These are phyloP conservation scores for Thymallus thymallus DNA, from an alignment of 2,113 vertebrate genomes.

Conservation along the genomic window DNA sequence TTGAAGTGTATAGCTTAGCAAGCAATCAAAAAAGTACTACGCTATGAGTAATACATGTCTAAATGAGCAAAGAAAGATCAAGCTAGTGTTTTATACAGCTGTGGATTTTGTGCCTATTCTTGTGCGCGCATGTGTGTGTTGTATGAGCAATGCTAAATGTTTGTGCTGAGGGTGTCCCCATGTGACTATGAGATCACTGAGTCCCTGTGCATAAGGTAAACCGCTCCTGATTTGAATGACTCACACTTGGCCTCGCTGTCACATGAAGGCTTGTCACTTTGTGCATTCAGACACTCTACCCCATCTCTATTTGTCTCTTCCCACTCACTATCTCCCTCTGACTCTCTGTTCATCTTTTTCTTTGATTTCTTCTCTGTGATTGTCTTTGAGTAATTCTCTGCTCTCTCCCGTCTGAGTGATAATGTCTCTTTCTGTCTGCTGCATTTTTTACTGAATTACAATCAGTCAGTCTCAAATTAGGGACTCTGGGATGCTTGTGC, in stretches of 20 bases:
- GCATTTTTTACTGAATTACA: too few relatives aligned
- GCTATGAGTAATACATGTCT: too few relatives aligned
- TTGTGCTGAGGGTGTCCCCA: constrained; percentile 4
- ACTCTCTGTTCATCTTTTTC: too few relatives aligned
- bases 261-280: constrained; percentile 43
- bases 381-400: constrained; percentile 12
- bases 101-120: too few relatives aligned
- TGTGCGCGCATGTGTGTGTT: not conserved
- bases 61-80: too few relatives aligned
- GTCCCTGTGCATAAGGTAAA: constrained; percentile 55
- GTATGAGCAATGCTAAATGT: constrained; percentile 16
- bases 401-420: constrained; percentile 13
- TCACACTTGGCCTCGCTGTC: constrained; percentile 50
- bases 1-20: too few relatives aligned
- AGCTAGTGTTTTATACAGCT: too few relatives aligned
- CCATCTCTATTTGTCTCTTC: constrained; percentile 17
- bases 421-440: not conserved
- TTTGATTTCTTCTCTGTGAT: not conserved
- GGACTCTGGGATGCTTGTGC: too few relatives aligned
- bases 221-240: constrained; percentile 55
- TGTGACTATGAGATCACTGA: constrained; percentile 39
- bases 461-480: too few relatives aligned
- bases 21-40: too few relatives aligned
- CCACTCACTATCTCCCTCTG: too few relatives aligned
- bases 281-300: constrained; percentile 37